Evolutionary conservation across 1,140 invertebrate species (phyloP), one percentile per base, ranked within the genome.

Genomic region (Drosophila elegans): DNA sequence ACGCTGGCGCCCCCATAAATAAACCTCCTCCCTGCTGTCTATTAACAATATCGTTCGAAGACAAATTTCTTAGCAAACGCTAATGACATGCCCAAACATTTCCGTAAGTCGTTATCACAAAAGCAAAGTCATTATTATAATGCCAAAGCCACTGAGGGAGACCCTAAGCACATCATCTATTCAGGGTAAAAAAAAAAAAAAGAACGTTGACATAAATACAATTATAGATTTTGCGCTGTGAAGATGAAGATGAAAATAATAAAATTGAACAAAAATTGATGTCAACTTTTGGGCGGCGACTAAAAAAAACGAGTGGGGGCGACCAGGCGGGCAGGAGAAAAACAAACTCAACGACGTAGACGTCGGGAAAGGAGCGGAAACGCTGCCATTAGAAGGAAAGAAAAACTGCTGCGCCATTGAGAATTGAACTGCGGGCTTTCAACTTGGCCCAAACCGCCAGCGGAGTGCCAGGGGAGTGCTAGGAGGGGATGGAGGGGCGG

Each of bases 61-160:
- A 83, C 84, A 88, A 86, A 86, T 89, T 86, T 76, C 66, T 79
- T 66, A 39, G 39, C 52, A 48, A 89, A 78, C 88, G 81, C 80
- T 90, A 85, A 91, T 91, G 89, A 84, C 80, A 82, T 85, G 78
- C 80, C 78, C 83, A 89, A 91, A 91, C 80, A 81, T 91, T 91
- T 91, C 89, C 84, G 89, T 85, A 91, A 91, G 89, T 91, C 89
- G 85, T 91, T 91, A 91, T 85, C 80, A 80, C 79, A 86, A 89
- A 75, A 75, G 81, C 89, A 90, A 91, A 85, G 89, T 89, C 89
- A 91, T 91, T 91, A 91, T 91, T 91, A 80, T 84, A 88, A 83
- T 79, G 72, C 82, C 69, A 72, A 29, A n/a, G 25, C 27, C 49
- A 45, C 64, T 10, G 10, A 52, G 68, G 42, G 29, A 41, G 42